Evolutionary conservation across 2,113 vertebrate genomes (phyloP), one percentile per base, ranked within the genome.

Genomic region (Aspidoscelis tigris): DNA sequence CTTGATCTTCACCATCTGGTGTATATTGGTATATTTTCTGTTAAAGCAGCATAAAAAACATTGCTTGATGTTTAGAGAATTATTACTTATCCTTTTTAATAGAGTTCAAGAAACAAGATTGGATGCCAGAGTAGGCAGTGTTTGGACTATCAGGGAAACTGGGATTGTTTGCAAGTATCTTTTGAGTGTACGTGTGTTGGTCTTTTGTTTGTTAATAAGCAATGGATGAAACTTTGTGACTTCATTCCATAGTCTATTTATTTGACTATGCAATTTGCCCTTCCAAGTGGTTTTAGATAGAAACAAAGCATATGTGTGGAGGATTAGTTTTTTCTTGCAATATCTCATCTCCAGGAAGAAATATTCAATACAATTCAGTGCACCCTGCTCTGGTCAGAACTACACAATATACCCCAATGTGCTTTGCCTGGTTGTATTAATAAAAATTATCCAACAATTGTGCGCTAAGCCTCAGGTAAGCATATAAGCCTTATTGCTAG

Each of bases 401-500:
- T 78, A 5, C 33, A 41, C 0, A 8, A 78, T 85, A 12, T 43
- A 26, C 66, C 77, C 12, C 14, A 73, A 2, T 70, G 81, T 53
- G 20, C 6, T 79, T 50, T 81, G 86, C 71, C 69, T 44, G 21
- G 11, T 12, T 12, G 11, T 68, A 22, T 83, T 68, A 53, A 41
- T 66, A 41, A 44, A n/a, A 55, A 44, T 8, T 55, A 76, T 50
- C 20, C 18, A 65, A 39, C 43, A 66, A 4, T 68, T 66, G 22
- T 21, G 33, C n/a, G 2, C 47, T 58, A 61, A 78, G 69, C 5
- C 80, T 50, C 70, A 72, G 50, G 14, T 9, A 41, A 64, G 33
- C 82, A 73, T 71, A 85, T 2, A 26, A 84, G 81, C n/a, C 78
- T 55, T 44, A 71, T 1, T 47, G 83, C n/a, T 72, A 26, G 11